Evolutionary conservation across 2,113 vertebrate genomes (phyloP), one percentile per base, ranked within the genome.

Genomic region (Campylomormyrus tamandua): DNA sequence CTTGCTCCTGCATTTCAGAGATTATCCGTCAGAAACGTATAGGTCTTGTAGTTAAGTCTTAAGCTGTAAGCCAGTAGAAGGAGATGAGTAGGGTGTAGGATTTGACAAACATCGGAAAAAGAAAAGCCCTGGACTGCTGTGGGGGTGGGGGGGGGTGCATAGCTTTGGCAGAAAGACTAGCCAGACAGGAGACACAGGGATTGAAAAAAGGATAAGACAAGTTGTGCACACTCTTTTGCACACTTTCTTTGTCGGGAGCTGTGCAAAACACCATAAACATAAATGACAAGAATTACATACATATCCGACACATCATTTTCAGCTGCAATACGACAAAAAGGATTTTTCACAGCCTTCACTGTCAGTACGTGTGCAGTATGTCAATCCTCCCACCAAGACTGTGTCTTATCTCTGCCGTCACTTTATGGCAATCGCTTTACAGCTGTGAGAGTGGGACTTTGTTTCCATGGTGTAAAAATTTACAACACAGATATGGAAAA

Each of bases 361-460:
- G 48, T 48, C n/a, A 84, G 83, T 84, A 17, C 80, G 42, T 24
- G 35, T 27, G 46, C 8, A 17, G 35, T 42, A 80, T 19, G 74
- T 19, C 35, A 19, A 19, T 39, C 31, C 35, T 39, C 5, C 15
- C 46, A 45, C n/a, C n/a, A 42, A 39, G 17, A 35, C 27, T 9
- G n/a, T 15, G 5, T 27, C 49, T 31, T 42, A 42, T 35, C 49
- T 9, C n/a, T 45, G 1, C 9, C 8, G 19, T 83, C 42, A 10
- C 35, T 80, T 89, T 89, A 89, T 83, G 49, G 88, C 88, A 11
- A 46, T 13, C 9, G 19, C 27, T 88, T 88, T 52, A 45, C 7
- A n/a, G 35, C 27, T 56, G 19, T 89, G 15, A n/a, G 21, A 35
- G 9, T 6, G 35, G 88, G 74, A 89, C 88, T 89, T 53, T 83